phyloP scores from a whole-genome alignment of 2,797 vertebrate genomes.

The Setipinna tenuifilis region DNA sequence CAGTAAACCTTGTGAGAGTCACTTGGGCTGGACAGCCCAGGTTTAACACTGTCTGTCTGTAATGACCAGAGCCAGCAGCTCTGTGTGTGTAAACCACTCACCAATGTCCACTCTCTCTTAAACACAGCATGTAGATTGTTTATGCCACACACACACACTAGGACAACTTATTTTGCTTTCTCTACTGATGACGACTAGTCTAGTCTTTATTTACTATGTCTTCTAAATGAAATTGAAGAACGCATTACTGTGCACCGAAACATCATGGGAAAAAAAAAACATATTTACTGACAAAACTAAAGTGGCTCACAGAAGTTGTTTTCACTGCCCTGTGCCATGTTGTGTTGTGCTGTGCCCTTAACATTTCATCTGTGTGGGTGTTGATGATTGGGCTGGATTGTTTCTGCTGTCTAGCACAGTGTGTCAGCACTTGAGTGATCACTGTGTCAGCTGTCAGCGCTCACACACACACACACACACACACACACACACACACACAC shows the following conservation, averaged over 20 bases:
- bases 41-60: constrained; percentile 9
- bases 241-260: not conserved
- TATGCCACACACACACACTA: not conserved
- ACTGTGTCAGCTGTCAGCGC: constrained; percentile 15
- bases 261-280: not conserved
- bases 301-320: not conserved
- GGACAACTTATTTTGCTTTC: not conserved
- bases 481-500: not conserved
- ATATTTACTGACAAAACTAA: not conserved
- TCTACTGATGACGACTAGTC: not conserved
- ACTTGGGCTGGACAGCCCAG: not conserved
- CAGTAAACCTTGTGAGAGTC: constrained; percentile 11
- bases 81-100: not conserved
- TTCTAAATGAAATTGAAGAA: not conserved
- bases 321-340: not conserved
- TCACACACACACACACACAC: constrained; percentile 42
- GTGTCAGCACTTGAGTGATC: not conserved
- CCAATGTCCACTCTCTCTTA: not conserved
- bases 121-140: not conserved
- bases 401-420: not conserved
- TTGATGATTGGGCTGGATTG: constrained; percentile 47
- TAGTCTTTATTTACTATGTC: not conserved
- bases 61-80: constrained; percentile 2
- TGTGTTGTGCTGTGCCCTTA: not conserved
- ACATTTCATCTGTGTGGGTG: constrained; percentile 44